These are phyloP conservation scores for Aurelia aurita complex sp. Pacific DNA, from an alignment of 30 jellyfish, hydroid and myxozoan species.

Conservation along the genomic window DNA sequence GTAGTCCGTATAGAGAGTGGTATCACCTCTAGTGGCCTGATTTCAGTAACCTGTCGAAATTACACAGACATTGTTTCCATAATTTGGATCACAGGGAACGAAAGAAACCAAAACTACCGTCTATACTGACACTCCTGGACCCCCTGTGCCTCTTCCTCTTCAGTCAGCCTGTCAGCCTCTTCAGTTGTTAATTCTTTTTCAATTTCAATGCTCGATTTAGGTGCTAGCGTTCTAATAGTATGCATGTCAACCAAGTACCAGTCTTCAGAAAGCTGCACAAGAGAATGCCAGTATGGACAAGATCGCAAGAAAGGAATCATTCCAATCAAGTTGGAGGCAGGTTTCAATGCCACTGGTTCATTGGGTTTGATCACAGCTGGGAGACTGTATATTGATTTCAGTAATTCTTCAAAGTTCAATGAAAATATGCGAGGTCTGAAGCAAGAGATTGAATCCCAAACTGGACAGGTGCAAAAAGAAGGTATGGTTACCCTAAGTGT, in stretches of 20 bases:
- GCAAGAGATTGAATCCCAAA: neutral
- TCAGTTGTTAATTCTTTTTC: too few species aligned
- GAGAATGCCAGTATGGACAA: conserved; percentile 9
- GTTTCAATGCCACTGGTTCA: conserved; percentile 3
- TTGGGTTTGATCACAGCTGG: conserved; percentile 15
- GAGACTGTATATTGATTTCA: neutral
- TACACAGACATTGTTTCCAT: too few species aligned
- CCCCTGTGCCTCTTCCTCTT: too few species aligned
- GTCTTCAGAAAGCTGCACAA: conserved; percentile 3
- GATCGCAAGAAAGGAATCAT: neutral
- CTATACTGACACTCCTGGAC: too few species aligned
- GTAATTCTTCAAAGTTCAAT: conserved; percentile 1
- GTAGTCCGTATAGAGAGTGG: too few species aligned
- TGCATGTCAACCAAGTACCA: conserved; percentile 19
- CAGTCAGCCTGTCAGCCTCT: too few species aligned
- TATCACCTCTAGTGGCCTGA: too few species aligned
- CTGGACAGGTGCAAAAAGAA: neutral
- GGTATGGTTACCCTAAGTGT: neutral
- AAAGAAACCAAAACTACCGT: too few species aligned
- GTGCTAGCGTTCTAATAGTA: neutral
- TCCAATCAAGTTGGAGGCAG: conserved; percentile 9
- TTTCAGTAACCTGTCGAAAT: too few species aligned
- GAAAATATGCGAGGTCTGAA: neutral
- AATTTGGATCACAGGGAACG: too few species aligned
- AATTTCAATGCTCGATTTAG: neutral